phyloP scores from a whole-genome alignment of 1,140 invertebrate species.

The Cotesia glomerata region DNA sequence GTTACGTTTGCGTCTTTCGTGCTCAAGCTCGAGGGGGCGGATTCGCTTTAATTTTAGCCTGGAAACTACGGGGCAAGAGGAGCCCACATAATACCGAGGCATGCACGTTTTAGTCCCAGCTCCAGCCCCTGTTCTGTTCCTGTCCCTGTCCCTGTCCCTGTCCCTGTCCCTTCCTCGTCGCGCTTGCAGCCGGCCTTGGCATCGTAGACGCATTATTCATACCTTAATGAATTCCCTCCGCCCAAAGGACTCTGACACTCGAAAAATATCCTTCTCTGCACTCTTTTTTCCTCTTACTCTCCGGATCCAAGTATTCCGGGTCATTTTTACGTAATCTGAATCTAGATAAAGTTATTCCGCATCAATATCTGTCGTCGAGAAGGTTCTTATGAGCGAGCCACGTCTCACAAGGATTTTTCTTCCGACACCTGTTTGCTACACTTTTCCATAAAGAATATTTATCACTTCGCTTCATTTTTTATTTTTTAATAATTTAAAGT shows the following conservation, averaged over 20 bases:
- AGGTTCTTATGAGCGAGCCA: not conserved
- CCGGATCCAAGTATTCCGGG: not conserved
- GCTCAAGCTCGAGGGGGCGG: slow-evolving; percentile 42
- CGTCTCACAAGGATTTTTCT: slow-evolving; percentile 3
- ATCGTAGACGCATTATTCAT: slow-evolving; percentile 64
- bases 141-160: no score
- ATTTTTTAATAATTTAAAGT: no score
- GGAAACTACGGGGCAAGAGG: not conserved
- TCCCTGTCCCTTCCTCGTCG: slow-evolving; percentile 1
- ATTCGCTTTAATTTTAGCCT: slow-evolving; percentile 60
- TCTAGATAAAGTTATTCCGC: slow-evolving; percentile 1
- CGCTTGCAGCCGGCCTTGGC: slow-evolving; percentile 52
- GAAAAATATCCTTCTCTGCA: slow-evolving; percentile 9
- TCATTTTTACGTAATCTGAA: slow-evolving; percentile 2
- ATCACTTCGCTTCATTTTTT: no score
- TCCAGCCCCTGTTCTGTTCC: slow-evolving; percentile 20
- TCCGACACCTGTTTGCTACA: not conserved
- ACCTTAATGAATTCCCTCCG: slow-evolving; percentile 61
- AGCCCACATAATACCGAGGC: slow-evolving; percentile 47
- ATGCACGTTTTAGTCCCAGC: slow-evolving; percentile 49
- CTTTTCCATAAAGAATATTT: not conserved
- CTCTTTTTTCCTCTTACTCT: slow-evolving; percentile 2
- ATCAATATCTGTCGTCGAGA: not conserved
- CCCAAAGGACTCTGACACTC: slow-evolving; percentile 21
- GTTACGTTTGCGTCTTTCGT: slow-evolving; percentile 10